Conservation (phyloP, 1,140 invertebrate species). For the Saccostrea cuccullata region DNA sequence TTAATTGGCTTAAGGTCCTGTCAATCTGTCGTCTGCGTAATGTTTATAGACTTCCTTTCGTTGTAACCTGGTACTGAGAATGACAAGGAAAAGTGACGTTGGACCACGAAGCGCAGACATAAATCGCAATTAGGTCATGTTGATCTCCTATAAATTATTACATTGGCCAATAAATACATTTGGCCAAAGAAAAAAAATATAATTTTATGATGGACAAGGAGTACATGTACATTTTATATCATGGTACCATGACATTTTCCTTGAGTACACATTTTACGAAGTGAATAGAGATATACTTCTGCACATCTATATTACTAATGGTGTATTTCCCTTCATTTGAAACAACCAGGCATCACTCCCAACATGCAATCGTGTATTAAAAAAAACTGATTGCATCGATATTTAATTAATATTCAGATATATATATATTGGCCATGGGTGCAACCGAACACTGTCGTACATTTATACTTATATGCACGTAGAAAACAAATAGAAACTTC, state of each 20-base stretch:
- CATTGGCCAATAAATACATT: neutral
- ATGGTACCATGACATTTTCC: neutral
- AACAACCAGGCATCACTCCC: too few relatives aligned
- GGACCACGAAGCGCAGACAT: neutral
- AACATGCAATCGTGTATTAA: too few relatives aligned
- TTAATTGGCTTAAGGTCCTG: constrained; percentile 12
- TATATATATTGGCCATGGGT: too few relatives aligned
- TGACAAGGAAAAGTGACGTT: neutral
- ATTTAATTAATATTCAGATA: too few relatives aligned
- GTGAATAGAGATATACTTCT: neutral
- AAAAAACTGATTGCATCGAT: too few relatives aligned
- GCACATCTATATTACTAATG: too few relatives aligned
- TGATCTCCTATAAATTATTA: constrained; percentile 7
- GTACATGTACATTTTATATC: neutral
- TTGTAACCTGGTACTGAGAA: neutral
- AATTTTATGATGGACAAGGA: neutral
- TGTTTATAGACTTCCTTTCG: neutral
- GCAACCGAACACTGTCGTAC: too few relatives aligned
- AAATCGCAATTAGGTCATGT: constrained; percentile 11
- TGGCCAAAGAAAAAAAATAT: neutral
- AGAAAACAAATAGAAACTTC: too few relatives aligned
- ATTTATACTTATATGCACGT: too few relatives aligned
- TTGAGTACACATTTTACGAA: neutral
- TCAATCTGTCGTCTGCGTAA: neutral
- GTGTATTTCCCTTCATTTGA: too few relatives aligned